Evolutionary conservation across 2,113 vertebrate species (phyloP), one percentile per base, ranked within the genome.

Genomic region (Podarcis raffonei): DNA sequence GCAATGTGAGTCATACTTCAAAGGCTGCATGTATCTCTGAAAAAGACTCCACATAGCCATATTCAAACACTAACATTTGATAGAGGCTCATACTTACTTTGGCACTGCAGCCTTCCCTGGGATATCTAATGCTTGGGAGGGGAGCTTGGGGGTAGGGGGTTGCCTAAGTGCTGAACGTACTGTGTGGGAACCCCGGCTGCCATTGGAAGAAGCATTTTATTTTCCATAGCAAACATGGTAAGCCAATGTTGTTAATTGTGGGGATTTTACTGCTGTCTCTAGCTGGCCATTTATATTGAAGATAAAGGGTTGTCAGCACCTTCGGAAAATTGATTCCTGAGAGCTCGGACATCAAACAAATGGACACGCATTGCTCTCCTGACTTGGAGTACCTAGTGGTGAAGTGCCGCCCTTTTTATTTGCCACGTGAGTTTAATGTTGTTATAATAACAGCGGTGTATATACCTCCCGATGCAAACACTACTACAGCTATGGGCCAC

Each of bases 21-120:
- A 95, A 95, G 91, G 86, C 75, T 85, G 27, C 68, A 27, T 0
- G 0, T 22, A 65, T 95, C 82, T 90, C 91, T 87, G 94, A 93
- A 86, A 91, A 93, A 93, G 90, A 95, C 86, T 87, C 91, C 93
- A 69, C 76, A 87, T 84, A 93, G 84, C 90, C 92, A 91, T 81
- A 91, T 20, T 89, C 87, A 83, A 82, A 92, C 85, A 93, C 82
- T 90, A 94, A 93, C 93, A 95, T 91, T 90, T 90, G 89, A 93
- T 94, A 95, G 92, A 94, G 93, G 66, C 89, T 93, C 90, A 93
- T 93, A 93, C 95, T 94, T 90, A 92, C 79, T 92, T 85, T 94
- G 95, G 88, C 94, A 89, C 90, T 89, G 87, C 85, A 85, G 71
- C 18, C 3, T 90, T 39, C 90, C 92, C 91, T 86, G 87, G 91